These are phyloP conservation scores for Lamellibrachia columna DNA, from an alignment of 2,888 invertebrate species.

Conservation along the genomic window DNA sequence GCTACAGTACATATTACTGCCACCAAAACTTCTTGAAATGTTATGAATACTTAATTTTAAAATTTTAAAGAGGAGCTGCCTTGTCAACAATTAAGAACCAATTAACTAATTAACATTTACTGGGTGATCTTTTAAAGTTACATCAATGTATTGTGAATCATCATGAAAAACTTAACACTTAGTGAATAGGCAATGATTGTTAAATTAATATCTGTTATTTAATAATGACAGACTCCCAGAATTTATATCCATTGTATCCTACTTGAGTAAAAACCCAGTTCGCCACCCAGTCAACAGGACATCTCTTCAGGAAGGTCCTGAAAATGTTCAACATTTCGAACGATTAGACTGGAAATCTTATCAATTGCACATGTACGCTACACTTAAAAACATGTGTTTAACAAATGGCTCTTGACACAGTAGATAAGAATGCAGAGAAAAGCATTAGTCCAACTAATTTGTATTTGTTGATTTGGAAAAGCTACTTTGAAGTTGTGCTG, in stretches of 20 bases:
- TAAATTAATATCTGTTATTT: no score
- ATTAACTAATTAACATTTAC: not conserved
- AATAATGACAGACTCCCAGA: not conserved
- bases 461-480: not conserved
- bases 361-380: not conserved
- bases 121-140: not conserved
- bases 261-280: not conserved
- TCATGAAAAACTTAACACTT: not conserved
- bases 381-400: not conserved
- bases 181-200: no score
- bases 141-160: not conserved
- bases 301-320: not conserved
- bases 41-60: not conserved
- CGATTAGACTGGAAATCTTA: not conserved
- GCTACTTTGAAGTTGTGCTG: not conserved
- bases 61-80: not conserved
- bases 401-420: not conserved
- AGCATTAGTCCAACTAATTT: not conserved
- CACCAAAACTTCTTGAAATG: not conserved
- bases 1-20: not conserved
- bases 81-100: not conserved
- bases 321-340: not conserved
- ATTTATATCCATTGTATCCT: not conserved
- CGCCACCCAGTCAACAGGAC: not conserved
- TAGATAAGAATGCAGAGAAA: not conserved